A percentile compares a stretch with the other conserved stretches of the same genome.
Evolutionary conservation across 2,797 vertebrate genomes (phyloP).

Genomic region (Cetoscarus ocellatus): DNA sequence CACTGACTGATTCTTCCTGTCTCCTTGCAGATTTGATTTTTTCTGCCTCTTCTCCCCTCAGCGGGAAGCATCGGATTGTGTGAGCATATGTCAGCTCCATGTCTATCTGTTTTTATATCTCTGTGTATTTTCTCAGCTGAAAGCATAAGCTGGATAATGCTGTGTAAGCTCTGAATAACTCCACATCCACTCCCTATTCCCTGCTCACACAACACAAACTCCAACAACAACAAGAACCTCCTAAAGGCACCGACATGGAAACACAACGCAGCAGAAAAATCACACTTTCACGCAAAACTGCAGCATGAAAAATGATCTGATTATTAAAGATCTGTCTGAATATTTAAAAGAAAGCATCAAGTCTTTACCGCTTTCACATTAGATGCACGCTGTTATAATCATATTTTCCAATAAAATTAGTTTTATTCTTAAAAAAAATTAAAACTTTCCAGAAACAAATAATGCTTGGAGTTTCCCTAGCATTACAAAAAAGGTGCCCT

Average conservation of each 20-base stretch:
- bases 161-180: constrained; percentile 27
- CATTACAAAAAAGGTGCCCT: neutral
- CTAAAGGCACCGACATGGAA: neutral
- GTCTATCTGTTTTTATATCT: constrained; percentile 20
- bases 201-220: neutral
- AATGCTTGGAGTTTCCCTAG: no score
- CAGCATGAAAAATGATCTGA: neutral
- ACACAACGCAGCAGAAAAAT: neutral
- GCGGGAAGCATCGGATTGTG: neutral
- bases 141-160: constrained; percentile 36
- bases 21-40: neutral
- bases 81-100: neutral
- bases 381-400: neutral
- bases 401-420: neutral
- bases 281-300: no score
- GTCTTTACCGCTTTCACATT: neutral
- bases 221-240: neutral
- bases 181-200: neutral
- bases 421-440: neutral
- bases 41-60: neutral
- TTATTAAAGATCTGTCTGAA: neutral
- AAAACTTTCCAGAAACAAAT: constrained; percentile 9
- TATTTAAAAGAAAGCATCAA: neutral
- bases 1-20: no score
- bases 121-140: constrained; percentile 12